Conservation (phyloP, 30 jellyfish, hydroid and myxozoan species). For the Mastigias papua region DNA sequence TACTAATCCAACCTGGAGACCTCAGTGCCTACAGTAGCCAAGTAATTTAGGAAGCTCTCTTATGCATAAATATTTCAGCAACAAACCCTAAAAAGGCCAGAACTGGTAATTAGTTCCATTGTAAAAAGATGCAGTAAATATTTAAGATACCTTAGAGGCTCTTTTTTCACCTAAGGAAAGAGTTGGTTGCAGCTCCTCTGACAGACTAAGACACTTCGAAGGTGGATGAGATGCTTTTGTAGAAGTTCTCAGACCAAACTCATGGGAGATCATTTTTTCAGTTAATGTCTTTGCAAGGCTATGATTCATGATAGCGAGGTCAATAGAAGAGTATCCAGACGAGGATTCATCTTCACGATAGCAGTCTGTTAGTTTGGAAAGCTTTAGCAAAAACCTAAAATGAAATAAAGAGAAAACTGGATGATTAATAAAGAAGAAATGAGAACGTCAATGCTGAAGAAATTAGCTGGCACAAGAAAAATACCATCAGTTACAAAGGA, state of each 20-base stretch:
- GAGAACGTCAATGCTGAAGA: background rate
- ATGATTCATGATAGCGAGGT: conserved; percentile 59
- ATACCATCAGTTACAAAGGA: no score
- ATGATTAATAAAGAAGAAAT: background rate
- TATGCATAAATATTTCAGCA: no score
- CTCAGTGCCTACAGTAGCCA: no score
- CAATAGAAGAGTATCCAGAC: conserved; percentile 32
- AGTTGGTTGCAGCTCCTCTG: background rate
- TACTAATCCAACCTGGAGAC: no score
- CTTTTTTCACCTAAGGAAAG: conserved; percentile 49
- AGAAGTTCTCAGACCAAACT: background rate
- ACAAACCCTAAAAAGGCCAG: background rate
- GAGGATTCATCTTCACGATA: background rate
- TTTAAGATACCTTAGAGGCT: conserved; percentile 42
- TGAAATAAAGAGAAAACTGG: background rate
- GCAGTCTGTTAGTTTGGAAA: conserved; percentile 37
- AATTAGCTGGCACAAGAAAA: no score
- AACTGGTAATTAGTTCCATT: background rate
- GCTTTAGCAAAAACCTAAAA: conserved; percentile 48
- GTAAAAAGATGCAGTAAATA: background rate
- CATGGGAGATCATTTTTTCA: conserved; percentile 9
- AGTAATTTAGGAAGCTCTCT: no score
- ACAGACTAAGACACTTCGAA: background rate
- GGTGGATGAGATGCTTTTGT: background rate
- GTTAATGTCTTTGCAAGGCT: conserved; percentile 45